A percentile compares a stretch with the other conserved stretches of the same genome.
Evolutionary conservation across 2,797 vertebrate species (phyloP).

Genomic region (Sciurus vulgaris): DNA sequence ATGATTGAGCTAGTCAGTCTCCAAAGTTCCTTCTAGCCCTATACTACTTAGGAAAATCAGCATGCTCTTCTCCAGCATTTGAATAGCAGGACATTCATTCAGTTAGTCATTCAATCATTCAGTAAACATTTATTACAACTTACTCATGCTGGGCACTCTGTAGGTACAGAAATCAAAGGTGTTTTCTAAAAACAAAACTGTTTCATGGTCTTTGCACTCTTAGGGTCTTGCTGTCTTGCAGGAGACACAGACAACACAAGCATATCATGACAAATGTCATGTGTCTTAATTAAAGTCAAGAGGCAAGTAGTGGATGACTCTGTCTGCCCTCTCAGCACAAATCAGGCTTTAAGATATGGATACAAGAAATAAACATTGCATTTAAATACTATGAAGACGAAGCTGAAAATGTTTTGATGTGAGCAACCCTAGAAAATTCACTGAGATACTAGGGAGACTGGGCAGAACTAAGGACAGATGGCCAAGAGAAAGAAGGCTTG

Average conservation of each 20-base stretch:
- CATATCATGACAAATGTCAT: background rate
- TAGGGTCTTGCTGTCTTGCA: background rate
- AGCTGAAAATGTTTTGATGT: background rate
- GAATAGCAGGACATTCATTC: background rate
- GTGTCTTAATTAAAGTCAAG: background rate
- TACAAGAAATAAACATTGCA: background rate
- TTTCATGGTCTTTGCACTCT: background rate
- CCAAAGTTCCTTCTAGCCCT: background rate
- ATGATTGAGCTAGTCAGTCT: background rate
- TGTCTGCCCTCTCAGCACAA: background rate
- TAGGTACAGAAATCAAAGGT: background rate
- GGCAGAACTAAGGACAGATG: background rate
- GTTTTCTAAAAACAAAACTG: background rate
- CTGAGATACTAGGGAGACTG: background rate
- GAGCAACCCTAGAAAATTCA: background rate
- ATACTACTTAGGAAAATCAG: background rate
- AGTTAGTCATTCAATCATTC: background rate
- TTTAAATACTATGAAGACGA: background rate
- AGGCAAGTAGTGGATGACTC: background rate
- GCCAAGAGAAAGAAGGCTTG: background rate
- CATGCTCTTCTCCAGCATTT: background rate
- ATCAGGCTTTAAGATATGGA: background rate
- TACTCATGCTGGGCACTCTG: background rate
- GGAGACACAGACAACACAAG: background rate
- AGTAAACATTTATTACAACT: background rate